Conservation (phyloP, 1,140 invertebrate species). For the Drosophila murphyi region DNA sequence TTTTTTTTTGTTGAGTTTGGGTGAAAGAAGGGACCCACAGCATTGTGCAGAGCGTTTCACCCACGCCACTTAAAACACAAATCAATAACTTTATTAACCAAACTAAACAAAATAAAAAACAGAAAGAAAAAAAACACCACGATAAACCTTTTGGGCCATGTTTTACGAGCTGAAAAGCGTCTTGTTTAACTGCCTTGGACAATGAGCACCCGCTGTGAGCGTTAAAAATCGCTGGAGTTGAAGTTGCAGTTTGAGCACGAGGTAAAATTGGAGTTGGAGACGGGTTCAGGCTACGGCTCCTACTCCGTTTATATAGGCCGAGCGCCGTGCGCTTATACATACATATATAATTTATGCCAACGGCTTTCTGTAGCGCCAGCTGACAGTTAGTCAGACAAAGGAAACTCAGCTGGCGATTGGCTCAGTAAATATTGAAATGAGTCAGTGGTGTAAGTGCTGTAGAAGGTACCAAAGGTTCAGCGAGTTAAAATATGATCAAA, state of each 20-base stretch:
- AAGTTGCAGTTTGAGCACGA: slow-evolving; percentile 36
- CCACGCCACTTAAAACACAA: slow-evolving; percentile 79
- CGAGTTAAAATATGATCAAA: slow-evolving; percentile 13
- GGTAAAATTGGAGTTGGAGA: slow-evolving; percentile 40
- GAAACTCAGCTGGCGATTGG: slow-evolving; percentile 63
- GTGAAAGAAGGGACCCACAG: slow-evolving; percentile 46
- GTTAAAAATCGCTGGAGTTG: slow-evolving; percentile 70
- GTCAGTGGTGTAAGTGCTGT: slow-evolving; percentile 16
- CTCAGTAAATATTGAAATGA: slow-evolving; percentile 45
- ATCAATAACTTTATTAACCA: slow-evolving; percentile 80
- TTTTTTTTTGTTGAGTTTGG: background rate
- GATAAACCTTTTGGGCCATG: slow-evolving; percentile 45
- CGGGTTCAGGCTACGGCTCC: slow-evolving; percentile 21
- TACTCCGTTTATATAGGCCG: slow-evolving; percentile 45
- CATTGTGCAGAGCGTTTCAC: slow-evolving; percentile 44
- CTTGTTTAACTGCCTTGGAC: slow-evolving; percentile 78
- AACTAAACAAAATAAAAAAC: slow-evolving; percentile 32
- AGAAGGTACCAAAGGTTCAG: slow-evolving; percentile 8
- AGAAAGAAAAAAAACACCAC: slow-evolving; percentile 4
- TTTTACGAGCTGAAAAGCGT: slow-evolving; percentile 81
- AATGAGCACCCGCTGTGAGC: slow-evolving; percentile 75
- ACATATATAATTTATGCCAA: slow-evolving; percentile 71
- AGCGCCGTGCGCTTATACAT: slow-evolving; percentile 60
- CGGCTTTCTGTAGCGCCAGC: slow-evolving; percentile 65
- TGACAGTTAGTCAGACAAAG: slow-evolving; percentile 57